phyloP scores from a whole-genome alignment of 2,113 vertebrate species.

The Etheostoma spectabile region DNA sequence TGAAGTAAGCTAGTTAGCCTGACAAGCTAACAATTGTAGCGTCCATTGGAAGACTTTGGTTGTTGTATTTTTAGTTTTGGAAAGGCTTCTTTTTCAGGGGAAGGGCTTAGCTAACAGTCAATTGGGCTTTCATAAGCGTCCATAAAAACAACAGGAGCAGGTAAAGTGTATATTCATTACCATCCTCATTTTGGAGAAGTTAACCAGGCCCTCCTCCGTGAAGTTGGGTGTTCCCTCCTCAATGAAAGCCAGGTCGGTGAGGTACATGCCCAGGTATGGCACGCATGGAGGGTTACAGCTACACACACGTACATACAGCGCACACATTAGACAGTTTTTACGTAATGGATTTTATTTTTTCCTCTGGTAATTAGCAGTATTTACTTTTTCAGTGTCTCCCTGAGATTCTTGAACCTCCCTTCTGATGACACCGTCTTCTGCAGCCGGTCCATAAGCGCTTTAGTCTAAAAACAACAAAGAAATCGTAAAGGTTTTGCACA shows the following conservation, averaged over 20 bases:
- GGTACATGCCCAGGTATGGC: slow-evolving; percentile 98
- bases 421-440: slow-evolving; percentile 98
- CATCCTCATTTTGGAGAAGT: slow-evolving; percentile 99
- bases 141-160: neutral
- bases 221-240: slow-evolving; percentile 99
- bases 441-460: slow-evolving; percentile 97
- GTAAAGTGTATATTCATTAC: slow-evolving; percentile 74
- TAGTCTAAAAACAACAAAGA: slow-evolving; percentile 84
- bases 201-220: slow-evolving; percentile 97
- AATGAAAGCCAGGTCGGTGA: slow-evolving; percentile 97
- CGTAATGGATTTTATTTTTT: neutral
- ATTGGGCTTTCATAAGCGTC: neutral
- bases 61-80: neutral
- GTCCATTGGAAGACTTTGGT: neutral
- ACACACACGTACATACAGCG: slow-evolving; percentile 13
- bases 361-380: neutral
- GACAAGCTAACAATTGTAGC: neutral
- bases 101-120: neutral
- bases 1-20: neutral
- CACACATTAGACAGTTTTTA: neutral
- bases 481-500: neutral
- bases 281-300: slow-evolving; percentile 98
- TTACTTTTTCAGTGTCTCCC: slow-evolving; percentile 98
- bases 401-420: slow-evolving; percentile 98
- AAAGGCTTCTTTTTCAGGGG: neutral